Evolutionary conservation across 2,888 invertebrate genomes (phyloP).

Genomic region (Sminthurinus aureus): DNA sequence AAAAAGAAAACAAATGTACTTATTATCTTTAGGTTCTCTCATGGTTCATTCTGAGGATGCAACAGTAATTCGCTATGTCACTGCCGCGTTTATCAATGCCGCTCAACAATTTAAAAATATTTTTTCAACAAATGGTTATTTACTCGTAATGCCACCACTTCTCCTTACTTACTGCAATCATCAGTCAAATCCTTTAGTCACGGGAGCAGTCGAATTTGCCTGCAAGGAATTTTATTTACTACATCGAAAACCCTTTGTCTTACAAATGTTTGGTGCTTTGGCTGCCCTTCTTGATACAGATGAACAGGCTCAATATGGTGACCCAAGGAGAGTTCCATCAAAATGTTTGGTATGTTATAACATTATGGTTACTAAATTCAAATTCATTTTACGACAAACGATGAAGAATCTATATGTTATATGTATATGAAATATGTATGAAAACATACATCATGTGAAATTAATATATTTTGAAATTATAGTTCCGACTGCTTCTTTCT

Average conservation of each 20-base stretch:
- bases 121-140: slow-evolving; percentile 96
- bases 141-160: slow-evolving; percentile 97
- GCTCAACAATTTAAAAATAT: slow-evolving; percentile 98
- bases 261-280: slow-evolving; percentile 99
- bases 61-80: slow-evolving; percentile 91
- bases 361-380: no score
- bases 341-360: slow-evolving; percentile 78
- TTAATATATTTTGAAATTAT: no score
- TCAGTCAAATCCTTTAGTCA: slow-evolving; percentile 92
- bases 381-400: no score
- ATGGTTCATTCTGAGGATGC: slow-evolving; percentile 97
- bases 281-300: slow-evolving; percentile 95
- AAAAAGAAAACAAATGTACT: no score
- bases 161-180: slow-evolving; percentile 96
- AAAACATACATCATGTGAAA: no score
- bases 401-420: no score
- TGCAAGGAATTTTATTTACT: slow-evolving; percentile 98
- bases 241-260: slow-evolving; percentile 96
- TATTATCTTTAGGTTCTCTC: slow-evolving; percentile 70
- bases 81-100: slow-evolving; percentile 97
- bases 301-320: slow-evolving; percentile 81
- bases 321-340: slow-evolving; percentile 76
- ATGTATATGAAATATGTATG: no score
- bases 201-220: slow-evolving; percentile 95
- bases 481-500: no score